These are phyloP conservation scores for Melanotaenia duboulayi DNA, from an alignment of 2,113 vertebrate genomes.

Conservation along the genomic window DNA sequence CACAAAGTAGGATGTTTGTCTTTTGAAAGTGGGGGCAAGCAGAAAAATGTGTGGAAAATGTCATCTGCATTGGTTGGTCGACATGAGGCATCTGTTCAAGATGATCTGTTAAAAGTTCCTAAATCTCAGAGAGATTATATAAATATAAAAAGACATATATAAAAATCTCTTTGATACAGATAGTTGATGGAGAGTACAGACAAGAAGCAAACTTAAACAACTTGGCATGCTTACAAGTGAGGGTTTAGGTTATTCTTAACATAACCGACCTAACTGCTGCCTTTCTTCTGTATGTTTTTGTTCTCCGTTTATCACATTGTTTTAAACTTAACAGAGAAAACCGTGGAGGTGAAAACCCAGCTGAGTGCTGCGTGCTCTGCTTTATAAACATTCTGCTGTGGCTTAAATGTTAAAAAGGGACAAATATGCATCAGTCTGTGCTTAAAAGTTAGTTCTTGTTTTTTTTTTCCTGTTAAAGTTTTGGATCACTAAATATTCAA, in stretches of 20 bases:
- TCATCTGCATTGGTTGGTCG: not conserved
- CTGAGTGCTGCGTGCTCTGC: not conserved
- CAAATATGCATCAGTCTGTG: not conserved
- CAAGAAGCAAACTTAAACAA: not conserved
- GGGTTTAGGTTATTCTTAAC: constrained; percentile 43
- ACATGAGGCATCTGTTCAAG: too few species aligned
- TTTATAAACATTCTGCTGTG: not conserved
- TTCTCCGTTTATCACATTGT: constrained; percentile 23
- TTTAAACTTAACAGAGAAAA: constrained; percentile 20
- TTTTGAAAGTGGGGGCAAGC: not conserved
- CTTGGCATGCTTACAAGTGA: constrained; percentile 33
- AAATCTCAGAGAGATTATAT: not conserved
- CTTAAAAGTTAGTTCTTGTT: not conserved
- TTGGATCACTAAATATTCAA: not conserved
- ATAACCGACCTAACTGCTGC: constrained; percentile 26
- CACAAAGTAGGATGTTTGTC: not conserved
- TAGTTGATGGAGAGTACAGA: constrained; percentile 14
- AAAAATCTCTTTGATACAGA: constrained; percentile 8
- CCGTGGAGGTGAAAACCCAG: constrained; percentile 2
- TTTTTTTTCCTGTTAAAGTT: not conserved
- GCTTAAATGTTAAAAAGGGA: not conserved
- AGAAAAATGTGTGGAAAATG: not conserved
- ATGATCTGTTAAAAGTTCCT: too few species aligned
- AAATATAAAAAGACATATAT: not conserved
- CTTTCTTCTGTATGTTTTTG: constrained; percentile 22